These are phyloP conservation scores for Cartodere bifasciata DNA, from an alignment of 2,888 invertebrate genomes.

Conservation along the genomic window DNA sequence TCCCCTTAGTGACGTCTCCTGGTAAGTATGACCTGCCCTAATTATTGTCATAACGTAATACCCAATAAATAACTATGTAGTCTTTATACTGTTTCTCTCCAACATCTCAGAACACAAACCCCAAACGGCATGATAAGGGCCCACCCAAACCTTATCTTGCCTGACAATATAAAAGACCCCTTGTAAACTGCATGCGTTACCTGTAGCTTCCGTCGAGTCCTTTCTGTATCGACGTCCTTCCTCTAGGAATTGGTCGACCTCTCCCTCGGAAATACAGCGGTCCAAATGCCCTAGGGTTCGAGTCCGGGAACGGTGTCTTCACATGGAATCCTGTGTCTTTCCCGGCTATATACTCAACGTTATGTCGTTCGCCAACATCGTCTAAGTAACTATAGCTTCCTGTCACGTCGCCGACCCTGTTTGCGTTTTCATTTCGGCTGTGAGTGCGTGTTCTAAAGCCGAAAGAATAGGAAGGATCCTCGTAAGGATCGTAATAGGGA, in stretches of 20 bases:
- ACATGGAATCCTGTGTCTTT: conserved; percentile 66
- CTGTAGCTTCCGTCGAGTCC: conserved; percentile 61
- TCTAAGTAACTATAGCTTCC: conserved; percentile 61
- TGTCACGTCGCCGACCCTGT: conserved; percentile 31
- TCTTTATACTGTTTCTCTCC: too few relatives aligned
- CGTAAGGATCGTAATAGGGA: conserved; percentile 61
- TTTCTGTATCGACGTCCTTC: conserved; percentile 58
- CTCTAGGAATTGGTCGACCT: conserved; percentile 50
- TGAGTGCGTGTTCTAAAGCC: conserved; percentile 55
- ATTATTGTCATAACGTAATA: too few relatives aligned
- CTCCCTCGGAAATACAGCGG: conserved; percentile 52
- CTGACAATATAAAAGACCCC: too few relatives aligned
- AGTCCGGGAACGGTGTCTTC: conserved; percentile 53
- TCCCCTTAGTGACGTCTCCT: too few relatives aligned
- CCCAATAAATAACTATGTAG: too few relatives aligned
- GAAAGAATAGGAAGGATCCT: conserved; percentile 64
- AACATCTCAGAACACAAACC: too few relatives aligned
- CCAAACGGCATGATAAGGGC: too few relatives aligned
- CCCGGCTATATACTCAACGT: conserved; percentile 64
- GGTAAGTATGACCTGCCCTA: too few relatives aligned
- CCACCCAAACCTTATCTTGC: too few relatives aligned
- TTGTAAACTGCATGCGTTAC: too few relatives aligned
- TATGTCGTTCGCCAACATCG: conserved; percentile 62
- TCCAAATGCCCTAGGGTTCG: conserved; percentile 48
- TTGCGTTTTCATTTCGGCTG: conserved; percentile 46